phyloP scores from a whole-genome alignment of 2,888 invertebrate genomes.

The Pheosia gnoma region DNA sequence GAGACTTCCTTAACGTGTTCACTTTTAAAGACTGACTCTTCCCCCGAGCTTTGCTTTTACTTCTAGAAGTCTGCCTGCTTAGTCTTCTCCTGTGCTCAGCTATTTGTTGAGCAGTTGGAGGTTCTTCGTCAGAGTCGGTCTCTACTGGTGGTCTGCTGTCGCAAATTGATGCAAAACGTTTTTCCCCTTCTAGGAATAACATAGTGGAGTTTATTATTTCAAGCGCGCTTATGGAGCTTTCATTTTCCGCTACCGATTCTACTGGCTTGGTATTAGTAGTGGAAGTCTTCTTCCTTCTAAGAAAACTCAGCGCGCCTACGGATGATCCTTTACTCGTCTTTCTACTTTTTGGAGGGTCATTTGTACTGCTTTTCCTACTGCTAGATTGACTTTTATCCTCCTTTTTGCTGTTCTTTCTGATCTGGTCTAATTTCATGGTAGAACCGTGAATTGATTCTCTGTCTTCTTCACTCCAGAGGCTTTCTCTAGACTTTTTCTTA shows the following conservation, averaged over 20 bases:
- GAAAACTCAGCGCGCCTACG: slow-evolving; percentile 73
- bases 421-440: slow-evolving; percentile 63
- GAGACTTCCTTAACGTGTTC: slow-evolving; percentile 74
- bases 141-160: slow-evolving; percentile 58
- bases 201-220: slow-evolving; percentile 71
- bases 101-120: slow-evolving; percentile 61
- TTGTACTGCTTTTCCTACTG: slow-evolving; percentile 64
- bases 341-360: slow-evolving; percentile 66
- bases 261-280: slow-evolving; percentile 64
- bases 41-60: slow-evolving; percentile 76
- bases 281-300: slow-evolving; percentile 74
- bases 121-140: slow-evolving; percentile 73
- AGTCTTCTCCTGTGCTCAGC: slow-evolving; percentile 72
- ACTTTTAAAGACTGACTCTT: slow-evolving; percentile 77
- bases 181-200: slow-evolving; percentile 74
- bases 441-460: slow-evolving; percentile 74
- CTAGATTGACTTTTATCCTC: slow-evolving; percentile 64
- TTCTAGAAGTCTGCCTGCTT: slow-evolving; percentile 76
- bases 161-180: slow-evolving; percentile 58
- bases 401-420: slow-evolving; percentile 72
- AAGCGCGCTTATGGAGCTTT: slow-evolving; percentile 57
- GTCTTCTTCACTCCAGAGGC: slow-evolving; percentile 80
- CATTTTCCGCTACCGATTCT: slow-evolving; percentile 71
- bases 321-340: slow-evolving; percentile 76
- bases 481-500: slow-evolving; percentile 77